These are phyloP conservation scores for Drosophila austrosaltans DNA, from an alignment of 2,888 invertebrate species.

Conservation along the genomic window DNA sequence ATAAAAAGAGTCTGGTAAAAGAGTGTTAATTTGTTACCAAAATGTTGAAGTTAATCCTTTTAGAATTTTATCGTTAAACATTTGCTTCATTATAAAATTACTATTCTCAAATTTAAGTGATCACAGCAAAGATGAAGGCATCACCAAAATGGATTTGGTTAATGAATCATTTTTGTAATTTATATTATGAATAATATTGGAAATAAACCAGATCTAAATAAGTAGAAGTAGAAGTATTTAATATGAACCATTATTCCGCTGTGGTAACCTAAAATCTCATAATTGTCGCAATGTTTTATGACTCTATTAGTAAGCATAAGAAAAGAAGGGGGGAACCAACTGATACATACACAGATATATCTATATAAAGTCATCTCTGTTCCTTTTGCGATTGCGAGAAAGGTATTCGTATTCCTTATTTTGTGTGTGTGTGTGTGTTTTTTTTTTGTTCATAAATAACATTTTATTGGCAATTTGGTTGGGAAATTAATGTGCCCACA, in stretches of 20 bases:
- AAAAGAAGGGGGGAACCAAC: constrained; percentile 33
- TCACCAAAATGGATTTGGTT: too few species aligned
- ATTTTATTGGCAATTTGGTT: constrained; percentile 80
- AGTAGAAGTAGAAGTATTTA: too few species aligned
- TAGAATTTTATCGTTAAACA: too few species aligned
- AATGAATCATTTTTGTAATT: too few species aligned
- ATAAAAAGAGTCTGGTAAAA: too few species aligned
- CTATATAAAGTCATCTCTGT: constrained; percentile 34
- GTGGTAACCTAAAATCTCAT: not conserved
- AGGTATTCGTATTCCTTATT: constrained; percentile 25
- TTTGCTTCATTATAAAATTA: too few species aligned
- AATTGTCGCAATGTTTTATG: constrained; percentile 46
- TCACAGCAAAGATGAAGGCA: too few species aligned
- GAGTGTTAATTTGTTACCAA: too few species aligned
- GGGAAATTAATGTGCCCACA: constrained; percentile 75
- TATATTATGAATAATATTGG: too few species aligned
- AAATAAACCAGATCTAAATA: too few species aligned
- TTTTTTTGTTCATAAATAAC: constrained; percentile 72
- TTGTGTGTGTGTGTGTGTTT: not conserved
- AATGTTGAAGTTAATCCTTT: too few species aligned
- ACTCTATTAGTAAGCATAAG: constrained; percentile 62
- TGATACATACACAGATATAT: constrained; percentile 38
- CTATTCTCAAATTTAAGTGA: too few species aligned
- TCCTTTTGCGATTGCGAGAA: constrained; percentile 21
- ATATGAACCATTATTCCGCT: not conserved